Conservation (phyloP, 2,888 invertebrate species). For the Euzetes globulus region DNA sequence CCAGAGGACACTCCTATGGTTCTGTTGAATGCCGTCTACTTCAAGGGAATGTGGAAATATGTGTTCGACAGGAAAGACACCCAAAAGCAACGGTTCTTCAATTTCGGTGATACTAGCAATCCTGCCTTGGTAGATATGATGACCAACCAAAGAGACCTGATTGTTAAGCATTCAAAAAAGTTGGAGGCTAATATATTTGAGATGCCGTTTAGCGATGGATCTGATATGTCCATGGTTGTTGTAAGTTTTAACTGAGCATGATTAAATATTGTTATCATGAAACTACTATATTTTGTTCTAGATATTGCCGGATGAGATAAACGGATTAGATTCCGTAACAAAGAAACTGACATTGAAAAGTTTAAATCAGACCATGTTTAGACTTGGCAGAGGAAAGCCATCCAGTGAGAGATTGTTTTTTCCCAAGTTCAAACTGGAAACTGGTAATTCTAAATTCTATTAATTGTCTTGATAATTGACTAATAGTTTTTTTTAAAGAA, state of each 20-base stretch:
- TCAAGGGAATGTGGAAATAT: constrained; percentile 48
- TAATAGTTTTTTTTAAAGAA: neutral
- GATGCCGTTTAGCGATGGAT: neutral
- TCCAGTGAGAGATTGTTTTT: neutral
- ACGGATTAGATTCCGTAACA: neutral
- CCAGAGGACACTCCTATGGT: neutral
- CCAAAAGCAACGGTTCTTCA: neutral
- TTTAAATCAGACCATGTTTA: neutral
- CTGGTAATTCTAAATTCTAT: neutral
- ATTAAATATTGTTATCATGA: neutral
- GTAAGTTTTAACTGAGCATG: neutral
- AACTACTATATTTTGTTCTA: neutral
- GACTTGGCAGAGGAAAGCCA: neutral
- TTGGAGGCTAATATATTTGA: neutral
- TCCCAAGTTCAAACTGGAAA: constrained; percentile 6
- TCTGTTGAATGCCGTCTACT: neutral
- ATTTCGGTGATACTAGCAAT: neutral
- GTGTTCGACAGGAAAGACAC: constrained; percentile 46
- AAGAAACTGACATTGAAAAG: neutral
- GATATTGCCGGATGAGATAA: neutral
- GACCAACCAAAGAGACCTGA: neutral
- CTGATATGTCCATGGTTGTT: constrained; percentile 5
- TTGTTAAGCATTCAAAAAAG: neutral
- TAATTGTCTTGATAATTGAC: neutral
- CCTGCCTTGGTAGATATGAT: neutral